Conservation (phyloP, 2,113 vertebrate species). For the Calyptomena viridis region DNA sequence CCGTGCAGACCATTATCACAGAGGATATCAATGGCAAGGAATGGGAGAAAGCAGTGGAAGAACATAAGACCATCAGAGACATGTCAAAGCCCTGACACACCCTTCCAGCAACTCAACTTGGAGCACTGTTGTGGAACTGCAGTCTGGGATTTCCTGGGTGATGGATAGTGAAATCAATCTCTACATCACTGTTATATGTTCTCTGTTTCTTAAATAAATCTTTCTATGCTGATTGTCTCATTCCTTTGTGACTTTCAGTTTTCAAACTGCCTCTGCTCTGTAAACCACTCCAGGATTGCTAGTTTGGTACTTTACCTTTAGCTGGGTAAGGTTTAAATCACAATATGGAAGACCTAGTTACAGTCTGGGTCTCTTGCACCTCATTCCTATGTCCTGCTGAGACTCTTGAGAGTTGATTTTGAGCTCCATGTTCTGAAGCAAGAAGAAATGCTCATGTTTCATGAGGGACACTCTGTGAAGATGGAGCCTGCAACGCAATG, state of each 20-base stretch:
- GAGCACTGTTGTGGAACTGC: background rate
- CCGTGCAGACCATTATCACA: slow-evolving; percentile 78
- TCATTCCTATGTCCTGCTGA: background rate
- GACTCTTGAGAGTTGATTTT: background rate
- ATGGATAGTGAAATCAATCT: background rate
- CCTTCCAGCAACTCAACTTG: background rate
- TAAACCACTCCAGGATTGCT: background rate
- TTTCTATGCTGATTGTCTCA: background rate
- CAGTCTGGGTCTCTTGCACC: background rate
- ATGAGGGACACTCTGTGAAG: background rate
- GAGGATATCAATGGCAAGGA: slow-evolving; percentile 88
- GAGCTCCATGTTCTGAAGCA: background rate
- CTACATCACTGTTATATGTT: background rate
- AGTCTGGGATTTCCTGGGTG: background rate
- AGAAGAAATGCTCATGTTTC: background rate
- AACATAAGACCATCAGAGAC: slow-evolving; percentile 83
- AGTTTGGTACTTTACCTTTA: background rate
- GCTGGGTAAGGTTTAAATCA: background rate
- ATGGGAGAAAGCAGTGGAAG: slow-evolving; percentile 90
- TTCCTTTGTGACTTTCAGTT: background rate
- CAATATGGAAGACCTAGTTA: background rate
- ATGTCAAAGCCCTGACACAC: slow-evolving; percentile 82
- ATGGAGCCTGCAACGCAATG: background rate
- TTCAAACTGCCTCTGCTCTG: background rate
- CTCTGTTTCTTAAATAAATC: slow-evolving; percentile 55